Evolutionary conservation across 2,888 invertebrate species (phyloP), one percentile per base, ranked within the genome.

Genomic region (Tetrapedia diversipes): DNA sequence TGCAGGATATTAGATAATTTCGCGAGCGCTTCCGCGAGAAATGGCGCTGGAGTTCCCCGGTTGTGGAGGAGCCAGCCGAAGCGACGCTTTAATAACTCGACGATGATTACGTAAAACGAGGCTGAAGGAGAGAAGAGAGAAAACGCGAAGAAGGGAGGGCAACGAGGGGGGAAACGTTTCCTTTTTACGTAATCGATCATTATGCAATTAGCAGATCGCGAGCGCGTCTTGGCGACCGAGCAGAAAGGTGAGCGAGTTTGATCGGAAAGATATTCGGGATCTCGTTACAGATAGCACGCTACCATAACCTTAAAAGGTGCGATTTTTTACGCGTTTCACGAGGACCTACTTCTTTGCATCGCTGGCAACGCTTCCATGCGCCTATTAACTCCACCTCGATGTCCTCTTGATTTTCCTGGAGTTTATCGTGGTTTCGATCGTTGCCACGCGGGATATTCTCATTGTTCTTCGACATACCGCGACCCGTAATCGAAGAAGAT

Each of bases 1-100:
- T 49, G 61, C 76, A 61, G 77, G 77, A 77, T 66, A 77, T 78
- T 77, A 61, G 68, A 70, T 77, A 69, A 78, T 77, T 77, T 63
- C 32, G 41, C 41, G 49, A 6, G 14, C 49, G 41, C 68, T 76
- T 76, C 77, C 76, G 76, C 76, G 77, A 76, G 76, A 76, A 67
- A 66, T 56, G 77, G 37, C 37, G 39, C n/a, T n/a, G n/a, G n/a
- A n/a, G n/a, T n/a, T n/a, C n/a, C n/a, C n/a, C n/a, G n/a, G n/a
- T n/a, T n/a, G n/a, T n/a, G n/a, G n/a, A n/a, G n/a, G n/a, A n/a
- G n/a, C n/a, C n/a, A n/a, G n/a, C 27, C 49, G 47, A 47, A 2
- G 34, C n/a, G 24, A n/a, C 32, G 45, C 10, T n/a, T 37, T 39
- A 69, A 66, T 53, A 51, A 71, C 68, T 34, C 49, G 41, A 10